Conservation (phyloP, 2,113 vertebrate genomes). For the Accipiter cooperii region DNA sequence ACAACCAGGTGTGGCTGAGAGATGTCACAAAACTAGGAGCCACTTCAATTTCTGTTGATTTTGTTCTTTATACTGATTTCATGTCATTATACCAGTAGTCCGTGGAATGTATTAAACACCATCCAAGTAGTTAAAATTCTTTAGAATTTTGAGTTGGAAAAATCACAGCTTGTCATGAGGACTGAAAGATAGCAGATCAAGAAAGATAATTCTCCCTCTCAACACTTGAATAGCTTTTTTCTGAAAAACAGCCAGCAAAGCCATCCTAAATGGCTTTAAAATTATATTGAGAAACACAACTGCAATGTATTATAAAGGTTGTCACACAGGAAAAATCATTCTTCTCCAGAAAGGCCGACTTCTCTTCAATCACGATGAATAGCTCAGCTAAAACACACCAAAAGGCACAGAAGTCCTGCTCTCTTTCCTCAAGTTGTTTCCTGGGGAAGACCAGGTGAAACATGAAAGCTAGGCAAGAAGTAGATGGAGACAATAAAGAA, state of each 20-base stretch:
- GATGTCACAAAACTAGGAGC: neutral
- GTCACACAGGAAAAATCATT: neutral
- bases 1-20: neutral
- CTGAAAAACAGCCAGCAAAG: neutral
- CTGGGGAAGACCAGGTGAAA: neutral
- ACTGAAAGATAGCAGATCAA: neutral
- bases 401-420: neutral
- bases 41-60: neutral
- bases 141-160: neutral
- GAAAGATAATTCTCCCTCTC: neutral
- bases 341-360: neutral
- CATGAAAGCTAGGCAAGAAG: neutral
- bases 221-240: neutral
- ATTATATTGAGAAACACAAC: neutral
- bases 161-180: neutral
- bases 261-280: neutral
- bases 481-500: neutral
- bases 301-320: neutral
- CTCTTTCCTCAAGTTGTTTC: neutral
- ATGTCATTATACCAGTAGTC: neutral
- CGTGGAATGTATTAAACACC: neutral
- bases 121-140: neutral
- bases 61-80: neutral
- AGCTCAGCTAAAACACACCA: neutral
- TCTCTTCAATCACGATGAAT: neutral